phyloP scores from a whole-genome alignment of 2,888 invertebrate species.

The Tiphia femorata region DNA sequence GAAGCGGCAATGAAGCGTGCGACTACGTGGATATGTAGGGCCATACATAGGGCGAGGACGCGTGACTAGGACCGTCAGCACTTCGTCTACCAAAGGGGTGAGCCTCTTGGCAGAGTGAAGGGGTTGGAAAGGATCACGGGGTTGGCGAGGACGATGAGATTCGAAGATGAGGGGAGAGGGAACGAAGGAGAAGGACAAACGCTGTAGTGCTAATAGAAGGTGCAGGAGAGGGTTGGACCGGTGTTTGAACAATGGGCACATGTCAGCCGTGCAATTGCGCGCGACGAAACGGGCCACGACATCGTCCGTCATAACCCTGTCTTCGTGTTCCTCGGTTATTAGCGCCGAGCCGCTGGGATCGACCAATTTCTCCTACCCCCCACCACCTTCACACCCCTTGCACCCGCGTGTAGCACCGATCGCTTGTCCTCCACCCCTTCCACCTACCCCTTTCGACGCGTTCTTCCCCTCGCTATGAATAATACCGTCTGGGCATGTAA shows the following conservation, averaged over 20 bases:
- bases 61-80: constrained; percentile 6
- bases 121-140: no score
- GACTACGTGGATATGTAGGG: background rate
- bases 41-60: background rate
- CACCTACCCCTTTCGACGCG: constrained; percentile 1
- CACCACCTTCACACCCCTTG: no score
- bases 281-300: constrained; percentile 45
- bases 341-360: constrained; percentile 52
- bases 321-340: constrained; percentile 59
- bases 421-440: constrained; percentile 9
- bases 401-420: no score
- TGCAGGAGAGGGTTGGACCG: constrained; percentile 26
- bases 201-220: constrained; percentile 31
- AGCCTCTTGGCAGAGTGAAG: no score
- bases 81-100: no score
- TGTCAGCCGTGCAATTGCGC: constrained; percentile 49
- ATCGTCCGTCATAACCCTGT: constrained; percentile 56
- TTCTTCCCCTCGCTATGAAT: no score
- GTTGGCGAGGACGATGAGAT: no score
- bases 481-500: no score
- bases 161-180: constrained; percentile 4
- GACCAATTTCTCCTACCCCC: constrained; percentile 29
- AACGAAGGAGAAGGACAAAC: constrained; percentile 1
- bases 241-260: constrained; percentile 56
- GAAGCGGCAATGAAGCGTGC: constrained; percentile 16